Percentiles rank a stretch among this genome's conserved stretches.
Conservation (phyloP, 2,888 invertebrate species). For the Leptinotarsa rubiginosa region DNA sequence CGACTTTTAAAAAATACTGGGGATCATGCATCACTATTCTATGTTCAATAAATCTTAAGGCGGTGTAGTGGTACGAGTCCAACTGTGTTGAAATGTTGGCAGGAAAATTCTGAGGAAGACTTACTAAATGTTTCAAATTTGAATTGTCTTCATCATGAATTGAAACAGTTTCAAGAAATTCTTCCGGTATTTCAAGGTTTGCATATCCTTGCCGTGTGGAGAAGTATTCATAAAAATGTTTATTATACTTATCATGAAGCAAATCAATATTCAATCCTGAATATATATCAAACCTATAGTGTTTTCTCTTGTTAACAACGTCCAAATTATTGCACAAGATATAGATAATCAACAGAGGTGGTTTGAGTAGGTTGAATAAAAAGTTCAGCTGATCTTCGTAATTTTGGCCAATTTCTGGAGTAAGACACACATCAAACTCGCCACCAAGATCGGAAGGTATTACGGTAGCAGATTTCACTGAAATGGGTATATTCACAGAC, state of each 20-base stretch:
- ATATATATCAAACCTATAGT: slow-evolving; percentile 59
- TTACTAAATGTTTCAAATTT: slow-evolving; percentile 67
- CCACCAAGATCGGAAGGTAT: slow-evolving; percentile 51
- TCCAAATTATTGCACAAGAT: slow-evolving; percentile 70
- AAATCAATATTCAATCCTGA: slow-evolving; percentile 56
- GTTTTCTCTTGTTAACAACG: slow-evolving; percentile 64
- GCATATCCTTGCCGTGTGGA: slow-evolving; percentile 58
- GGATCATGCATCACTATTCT: slow-evolving; percentile 70
- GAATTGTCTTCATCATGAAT: slow-evolving; percentile 46
- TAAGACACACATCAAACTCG: slow-evolving; percentile 48
- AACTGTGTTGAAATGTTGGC: slow-evolving; percentile 67
- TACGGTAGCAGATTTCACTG: not conserved
- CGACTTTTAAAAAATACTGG: slow-evolving; percentile 70
- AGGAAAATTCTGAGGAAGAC: slow-evolving; percentile 67
- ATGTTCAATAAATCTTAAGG: slow-evolving; percentile 68
- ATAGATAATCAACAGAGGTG: slow-evolving; percentile 69
- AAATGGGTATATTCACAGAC: not conserved
- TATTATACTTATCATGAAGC: slow-evolving; percentile 50
- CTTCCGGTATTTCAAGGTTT: slow-evolving; percentile 50
- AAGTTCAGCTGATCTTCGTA: slow-evolving; percentile 61
- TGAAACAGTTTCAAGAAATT: slow-evolving; percentile 51
- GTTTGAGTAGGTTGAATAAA: slow-evolving; percentile 57
- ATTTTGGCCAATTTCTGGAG: slow-evolving; percentile 52
- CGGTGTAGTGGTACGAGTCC: slow-evolving; percentile 67
- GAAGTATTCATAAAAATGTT: slow-evolving; percentile 65